Evolutionary conservation across 2,113 vertebrate genomes (phyloP).

Genomic region (Mionectes macconnelli): DNA sequence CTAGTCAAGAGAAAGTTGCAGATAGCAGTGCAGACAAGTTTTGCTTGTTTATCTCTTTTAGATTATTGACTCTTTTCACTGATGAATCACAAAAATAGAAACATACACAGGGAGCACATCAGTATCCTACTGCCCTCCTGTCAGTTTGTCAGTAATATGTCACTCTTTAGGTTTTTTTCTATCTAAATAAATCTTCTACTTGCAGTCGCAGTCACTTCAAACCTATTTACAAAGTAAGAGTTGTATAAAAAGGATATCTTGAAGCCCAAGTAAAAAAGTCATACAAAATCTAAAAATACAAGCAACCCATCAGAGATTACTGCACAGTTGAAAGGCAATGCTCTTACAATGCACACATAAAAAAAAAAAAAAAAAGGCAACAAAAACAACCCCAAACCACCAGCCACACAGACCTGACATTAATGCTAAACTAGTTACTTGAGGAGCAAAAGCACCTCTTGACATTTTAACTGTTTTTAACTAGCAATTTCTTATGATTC

Average conservation of each 20-base stretch:
- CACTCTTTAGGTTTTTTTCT: not conserved
- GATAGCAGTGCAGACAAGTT: not conserved
- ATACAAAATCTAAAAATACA: not conserved
- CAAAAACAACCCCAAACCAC: not conserved
- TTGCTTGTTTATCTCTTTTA: not conserved
- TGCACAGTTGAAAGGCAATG: not conserved
- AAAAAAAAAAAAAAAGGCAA: not conserved
- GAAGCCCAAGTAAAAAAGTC: not conserved
- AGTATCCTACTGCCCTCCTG: not conserved
- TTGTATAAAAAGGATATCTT: not conserved
- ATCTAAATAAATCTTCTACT: not conserved
- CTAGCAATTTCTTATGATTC: conserved; percentile 1
- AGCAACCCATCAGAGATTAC: not conserved
- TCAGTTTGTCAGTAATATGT: not conserved
- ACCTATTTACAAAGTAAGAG: not conserved
- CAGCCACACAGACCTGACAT: not conserved
- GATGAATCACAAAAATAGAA: not conserved
- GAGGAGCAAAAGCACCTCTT: conserved; percentile 9
- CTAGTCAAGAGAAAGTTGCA: not conserved
- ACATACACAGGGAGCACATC: not conserved
- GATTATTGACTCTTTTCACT: not conserved
- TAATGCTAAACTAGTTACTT: not conserved
- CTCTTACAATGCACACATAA: not conserved
- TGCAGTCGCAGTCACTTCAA: not conserved
- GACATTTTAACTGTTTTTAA: not conserved